Base-by-base conservation (phyloP, 2,888 invertebrate species). In the Metallyticus violacea region DNA sequence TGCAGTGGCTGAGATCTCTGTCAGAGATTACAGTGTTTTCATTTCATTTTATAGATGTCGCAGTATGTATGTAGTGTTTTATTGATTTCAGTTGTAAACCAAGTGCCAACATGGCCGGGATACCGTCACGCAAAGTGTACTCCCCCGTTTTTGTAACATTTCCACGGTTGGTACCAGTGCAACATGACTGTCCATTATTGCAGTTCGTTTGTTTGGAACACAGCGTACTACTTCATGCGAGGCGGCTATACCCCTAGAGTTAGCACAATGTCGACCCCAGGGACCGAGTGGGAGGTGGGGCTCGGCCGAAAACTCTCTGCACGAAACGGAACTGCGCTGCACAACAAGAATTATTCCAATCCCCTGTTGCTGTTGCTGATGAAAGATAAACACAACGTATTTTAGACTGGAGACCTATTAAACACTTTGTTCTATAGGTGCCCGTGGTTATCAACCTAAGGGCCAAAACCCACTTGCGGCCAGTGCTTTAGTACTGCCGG, bases 51-150 rank as follows among this genome's bases (percentile, higher is more conserved):
- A 9, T 81, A 80, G 85, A 86, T 86, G 81, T 81, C 85, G 22
- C 79, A 79, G 29, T 15, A 28, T 85, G n/a, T n/a, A n/a, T n/a
- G n/a, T 79, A 80, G 25, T 30, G 79, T 76, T 81, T 77, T 85
- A 87, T 87, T 81, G 87, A 87, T 87, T 87, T 84, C 77, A 26
- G 79, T 84, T 87, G 87, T 87, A 86, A 87, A 87, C 87, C 86
- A 87, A 86, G 87, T 87, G 87, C 76, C 85, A 87, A 87, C 87
- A 87, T 86, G 85, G 84, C 40, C 15, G 77, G 77, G n/a, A 26
- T 5, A 62, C 77, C 30, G 79, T 40, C 87, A 87, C 83, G 86
- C 81, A 25, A 82, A 62, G 22, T n/a, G n/a, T n/a, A n/a, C n/a
- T n/a, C n/a, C n/a, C n/a, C n/a, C n/a, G n/a, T n/a, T n/a, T n/a